A percentile compares a stretch with the other conserved stretches of the same genome.
Evolutionary conservation across 1,140 invertebrate genomes (phyloP).

Genomic region (Daktulosphaira vitifoliae): DNA sequence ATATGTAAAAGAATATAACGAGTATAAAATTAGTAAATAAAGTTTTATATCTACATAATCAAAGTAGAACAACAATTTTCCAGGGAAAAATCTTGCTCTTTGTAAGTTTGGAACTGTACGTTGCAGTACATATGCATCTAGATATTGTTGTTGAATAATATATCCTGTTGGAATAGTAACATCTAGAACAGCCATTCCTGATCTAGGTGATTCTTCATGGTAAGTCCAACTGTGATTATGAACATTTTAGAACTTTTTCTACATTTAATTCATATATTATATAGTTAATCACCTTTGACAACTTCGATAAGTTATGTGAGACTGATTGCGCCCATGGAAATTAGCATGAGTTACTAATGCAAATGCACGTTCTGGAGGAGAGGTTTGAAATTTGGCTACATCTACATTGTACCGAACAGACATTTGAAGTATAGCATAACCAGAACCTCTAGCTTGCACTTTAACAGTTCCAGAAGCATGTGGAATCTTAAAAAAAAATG

Average conservation of each 20-base stretch:
- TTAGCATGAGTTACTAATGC: conserved; percentile 58
- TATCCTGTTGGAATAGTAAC: conserved; percentile 89
- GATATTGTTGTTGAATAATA: conserved; percentile 79
- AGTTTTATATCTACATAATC: conserved; percentile 64
- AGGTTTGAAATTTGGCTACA: conserved; percentile 70
- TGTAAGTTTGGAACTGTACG: conserved; percentile 66
- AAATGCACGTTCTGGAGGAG: conserved; percentile 71
- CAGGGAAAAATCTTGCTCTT: conserved; percentile 69
- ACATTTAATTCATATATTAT: conserved; percentile 16
- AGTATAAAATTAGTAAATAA: conserved; percentile 26
- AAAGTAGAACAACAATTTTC: conserved; percentile 89
- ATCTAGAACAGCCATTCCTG: conserved; percentile 88
- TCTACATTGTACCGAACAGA: conserved; percentile 93
- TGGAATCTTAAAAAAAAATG: conserved; percentile 56
- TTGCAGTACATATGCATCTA: conserved; percentile 73
- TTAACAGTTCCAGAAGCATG: conserved; percentile 87
- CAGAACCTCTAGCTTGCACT: conserved; percentile 79
- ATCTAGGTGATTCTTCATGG: conserved; percentile 62
- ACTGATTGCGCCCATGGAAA: conserved; percentile 85
- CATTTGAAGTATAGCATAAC: conserved; percentile 85
- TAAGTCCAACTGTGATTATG: conserved; percentile 61
- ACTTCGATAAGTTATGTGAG: conserved; percentile 72
- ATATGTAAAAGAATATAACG: not conserved
- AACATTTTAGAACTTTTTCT: conserved; percentile 1
- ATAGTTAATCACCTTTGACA: conserved; percentile 62